These are phyloP conservation scores for Trissoscelio sp. DNA, from an alignment of 2,888 invertebrate species.

Conservation along the genomic window DNA sequence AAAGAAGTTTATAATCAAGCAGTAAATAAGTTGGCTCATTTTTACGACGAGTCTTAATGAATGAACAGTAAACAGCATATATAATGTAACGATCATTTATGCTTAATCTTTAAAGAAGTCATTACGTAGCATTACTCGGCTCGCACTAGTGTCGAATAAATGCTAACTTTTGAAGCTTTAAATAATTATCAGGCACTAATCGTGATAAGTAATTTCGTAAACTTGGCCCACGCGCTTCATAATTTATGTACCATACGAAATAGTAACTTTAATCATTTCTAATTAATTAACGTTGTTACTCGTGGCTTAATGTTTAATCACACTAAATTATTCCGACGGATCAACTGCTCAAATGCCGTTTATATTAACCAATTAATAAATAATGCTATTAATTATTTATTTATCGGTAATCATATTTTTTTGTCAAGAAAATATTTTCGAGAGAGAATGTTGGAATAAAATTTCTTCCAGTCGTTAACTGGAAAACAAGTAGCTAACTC, in stretches of 20 bases:
- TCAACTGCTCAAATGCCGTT: neutral
- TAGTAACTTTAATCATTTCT: slow-evolving; percentile 3
- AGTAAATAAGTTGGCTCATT: slow-evolving; percentile 10
- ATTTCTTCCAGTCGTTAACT: slow-evolving; percentile 6
- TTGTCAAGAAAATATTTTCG: neutral
- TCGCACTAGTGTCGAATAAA: slow-evolving; percentile 3
- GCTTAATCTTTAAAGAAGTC: slow-evolving; percentile 12
- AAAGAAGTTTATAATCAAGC: slow-evolving; percentile 5
- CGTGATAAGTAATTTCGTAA: slow-evolving; percentile 9
- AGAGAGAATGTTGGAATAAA: neutral
- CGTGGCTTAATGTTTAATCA: neutral
- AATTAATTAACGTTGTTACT: slow-evolving; percentile 3
- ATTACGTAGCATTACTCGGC: slow-evolving; percentile 8
- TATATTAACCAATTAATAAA: neutral
- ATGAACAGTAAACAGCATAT: slow-evolving; percentile 20
- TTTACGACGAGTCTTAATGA: slow-evolving; percentile 11
- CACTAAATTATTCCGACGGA: neutral
- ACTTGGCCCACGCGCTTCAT: neutral
- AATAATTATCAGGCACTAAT: slow-evolving; percentile 8
- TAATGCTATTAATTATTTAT: neutral
- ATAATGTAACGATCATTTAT: slow-evolving; percentile 20
- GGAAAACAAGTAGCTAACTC: slow-evolving; percentile 13
- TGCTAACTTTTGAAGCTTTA: slow-evolving; percentile 9
- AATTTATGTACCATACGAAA: neutral
- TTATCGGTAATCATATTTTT: neutral